Conservation (phyloP, 2,797 vertebrate genomes). For the Eupleurogrammus muticus region DNA sequence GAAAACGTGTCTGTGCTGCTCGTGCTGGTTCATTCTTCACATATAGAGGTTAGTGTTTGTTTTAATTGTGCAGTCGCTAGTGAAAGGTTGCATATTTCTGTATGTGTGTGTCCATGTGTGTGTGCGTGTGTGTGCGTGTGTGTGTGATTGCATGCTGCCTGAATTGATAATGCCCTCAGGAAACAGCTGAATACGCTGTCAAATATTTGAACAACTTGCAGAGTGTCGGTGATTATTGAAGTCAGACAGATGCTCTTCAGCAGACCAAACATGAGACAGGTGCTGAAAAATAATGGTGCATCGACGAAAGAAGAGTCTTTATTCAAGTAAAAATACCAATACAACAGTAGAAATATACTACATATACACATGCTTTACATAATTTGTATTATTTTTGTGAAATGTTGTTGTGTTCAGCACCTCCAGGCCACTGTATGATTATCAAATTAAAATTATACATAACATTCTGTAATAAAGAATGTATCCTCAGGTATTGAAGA, state of each 20-base stretch:
- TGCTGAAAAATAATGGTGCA: background rate
- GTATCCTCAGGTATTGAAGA: too few relatives aligned
- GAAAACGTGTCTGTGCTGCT: background rate
- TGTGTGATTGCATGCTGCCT: background rate
- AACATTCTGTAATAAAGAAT: too few relatives aligned
- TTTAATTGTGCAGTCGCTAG: background rate
- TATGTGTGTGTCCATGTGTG: background rate
- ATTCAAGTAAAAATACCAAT: background rate
- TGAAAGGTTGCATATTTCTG: constrained; percentile 7
- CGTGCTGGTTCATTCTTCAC: background rate
- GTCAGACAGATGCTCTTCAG: background rate
- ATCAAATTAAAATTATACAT: too few relatives aligned
- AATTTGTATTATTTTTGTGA: too few relatives aligned
- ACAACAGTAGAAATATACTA: background rate
- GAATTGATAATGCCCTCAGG: constrained; percentile 4
- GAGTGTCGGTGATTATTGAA: background rate
- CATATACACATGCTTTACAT: too few relatives aligned
- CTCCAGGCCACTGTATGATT: too few relatives aligned
- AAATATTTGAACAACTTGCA: constrained; percentile 23
- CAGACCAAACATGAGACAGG: background rate
- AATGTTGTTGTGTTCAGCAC: too few relatives aligned
- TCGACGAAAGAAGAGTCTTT: background rate
- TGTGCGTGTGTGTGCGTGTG: background rate
- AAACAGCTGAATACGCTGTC: background rate
- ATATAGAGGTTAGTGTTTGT: background rate